Percentiles rank a stretch among this genome's conserved stretches.
phyloP scores from a whole-genome alignment of 1,140 invertebrate species.

The Bombus consobrinus region DNA sequence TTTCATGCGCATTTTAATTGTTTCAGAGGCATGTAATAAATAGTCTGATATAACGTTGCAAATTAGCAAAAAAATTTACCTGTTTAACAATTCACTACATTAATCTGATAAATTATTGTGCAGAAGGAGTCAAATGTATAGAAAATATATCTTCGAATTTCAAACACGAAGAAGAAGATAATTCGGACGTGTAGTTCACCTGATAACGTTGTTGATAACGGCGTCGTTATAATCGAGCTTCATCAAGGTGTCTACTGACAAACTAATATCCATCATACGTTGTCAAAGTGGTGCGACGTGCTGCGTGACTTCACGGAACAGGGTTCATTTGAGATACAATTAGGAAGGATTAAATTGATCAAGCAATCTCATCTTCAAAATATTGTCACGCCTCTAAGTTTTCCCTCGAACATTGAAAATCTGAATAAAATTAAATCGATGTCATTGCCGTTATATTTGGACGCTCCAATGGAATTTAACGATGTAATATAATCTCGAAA shows the following conservation, averaged over 20 bases:
- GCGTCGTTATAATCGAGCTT: background rate
- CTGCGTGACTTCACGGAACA: background rate
- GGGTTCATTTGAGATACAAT: background rate
- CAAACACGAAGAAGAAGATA: background rate
- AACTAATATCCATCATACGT: conserved; percentile 21
- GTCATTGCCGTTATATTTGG: background rate
- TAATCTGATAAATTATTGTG: background rate
- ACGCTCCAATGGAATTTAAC: background rate
- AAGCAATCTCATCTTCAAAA: background rate
- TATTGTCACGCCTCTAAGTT: background rate
- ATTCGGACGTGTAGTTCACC: background rate
- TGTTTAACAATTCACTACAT: background rate
- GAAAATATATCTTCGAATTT: background rate
- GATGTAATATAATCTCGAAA: background rate
- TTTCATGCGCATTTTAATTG: too few species aligned
- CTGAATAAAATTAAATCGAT: background rate
- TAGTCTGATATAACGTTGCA: too few species aligned
- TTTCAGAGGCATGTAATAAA: too few species aligned
- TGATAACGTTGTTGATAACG: background rate
- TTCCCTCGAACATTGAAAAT: background rate
- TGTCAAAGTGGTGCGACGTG: background rate
- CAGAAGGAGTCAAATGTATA: background rate
- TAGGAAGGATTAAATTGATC: background rate
- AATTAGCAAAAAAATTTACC: background rate
- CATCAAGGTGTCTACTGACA: conserved; percentile 19